Evolutionary conservation across 1,140 invertebrate genomes (phyloP), one percentile per base, ranked within the genome.

Genomic region (Apocrypta bakeri): DNA sequence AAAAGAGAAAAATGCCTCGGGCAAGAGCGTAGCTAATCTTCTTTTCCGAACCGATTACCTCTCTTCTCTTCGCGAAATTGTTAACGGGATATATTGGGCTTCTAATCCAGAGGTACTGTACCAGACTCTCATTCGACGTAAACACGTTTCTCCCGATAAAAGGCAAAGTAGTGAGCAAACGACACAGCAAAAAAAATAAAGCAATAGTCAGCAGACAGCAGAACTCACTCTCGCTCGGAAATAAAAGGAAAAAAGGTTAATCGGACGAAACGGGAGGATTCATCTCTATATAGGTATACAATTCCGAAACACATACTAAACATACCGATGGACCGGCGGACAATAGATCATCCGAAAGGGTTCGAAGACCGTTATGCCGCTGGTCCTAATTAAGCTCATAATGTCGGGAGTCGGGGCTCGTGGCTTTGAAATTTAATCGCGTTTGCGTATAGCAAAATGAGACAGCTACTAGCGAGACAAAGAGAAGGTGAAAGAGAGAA

Each of bases 401-500:
- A 88, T 89, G 87, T 86, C 87, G 87, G 86, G 84, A 85, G 85
- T 31, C n/a, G 77, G 85, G 83, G 85, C 81, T 83, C 84, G 81
- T 79, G 80, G 88, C 90, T 91, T 91, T 91, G 89, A 91, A 90
- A 90, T 90, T 91, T 91, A 91, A 91, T 91, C 88, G 86, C 84
- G 86, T 90, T 90, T 89, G 89, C 84, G 68, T 61, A 66, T 69
- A 77, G 79, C 77, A 63, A 33, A 75, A 82, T 48, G 81, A 68
- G 71, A 88, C 85, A 80, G 83, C 71, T 75, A 42, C 24, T 8
- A 56, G 24, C 27, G 80, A 63, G 72, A 78, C 72, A 66, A 66
- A 66, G 63, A 29, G 73, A 84, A 84, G 78, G 73, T 71, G 82
- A 29, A 29, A 63, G 31, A n/a, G 77, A 29, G 71, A 29, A 61